A percentile compares a stretch with the other conserved stretches of the same genome.
phyloP scores from a whole-genome alignment of 1,140 invertebrate species.

The Rhynchophorus ferrugineus region DNA sequence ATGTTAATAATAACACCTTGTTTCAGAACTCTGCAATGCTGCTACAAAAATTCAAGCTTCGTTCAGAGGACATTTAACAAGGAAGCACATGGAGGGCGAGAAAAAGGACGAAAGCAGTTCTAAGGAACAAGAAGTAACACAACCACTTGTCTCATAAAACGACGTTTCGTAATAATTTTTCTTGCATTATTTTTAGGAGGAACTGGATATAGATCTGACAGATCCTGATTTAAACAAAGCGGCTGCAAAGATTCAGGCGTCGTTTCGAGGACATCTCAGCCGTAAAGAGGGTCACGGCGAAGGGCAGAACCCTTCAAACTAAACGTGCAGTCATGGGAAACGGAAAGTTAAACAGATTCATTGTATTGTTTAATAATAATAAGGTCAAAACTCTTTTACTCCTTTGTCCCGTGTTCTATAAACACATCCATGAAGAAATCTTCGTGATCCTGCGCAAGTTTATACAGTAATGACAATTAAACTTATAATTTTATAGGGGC shows the following conservation, averaged over 20 bases:
- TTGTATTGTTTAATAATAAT: conserved; percentile 12
- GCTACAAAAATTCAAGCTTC: conserved; percentile 90
- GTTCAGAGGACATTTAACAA: conserved; percentile 82
- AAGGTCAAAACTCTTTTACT: conserved; percentile 7
- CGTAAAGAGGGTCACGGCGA: conserved; percentile 58
- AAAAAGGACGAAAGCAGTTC: conserved; percentile 45
- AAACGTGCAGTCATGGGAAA: background rate
- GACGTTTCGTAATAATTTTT: background rate
- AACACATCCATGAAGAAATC: conserved; percentile 5
- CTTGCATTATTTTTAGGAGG: conserved; percentile 49
- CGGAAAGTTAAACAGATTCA: conserved; percentile 4
- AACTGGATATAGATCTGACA: conserved; percentile 70
- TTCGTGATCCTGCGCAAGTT: conserved; percentile 11
- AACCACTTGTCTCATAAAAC: too few relatives aligned
- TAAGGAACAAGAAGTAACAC: conserved; percentile 15
- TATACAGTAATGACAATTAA: background rate
- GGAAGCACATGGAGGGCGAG: conserved; percentile 54
- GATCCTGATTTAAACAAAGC: conserved; percentile 86
- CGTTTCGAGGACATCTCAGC: conserved; percentile 83
- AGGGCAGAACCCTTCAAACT: conserved; percentile 5
- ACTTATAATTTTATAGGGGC: conserved; percentile 9
- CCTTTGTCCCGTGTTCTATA: conserved; percentile 11
- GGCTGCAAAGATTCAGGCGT: conserved; percentile 87
- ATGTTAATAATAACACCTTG: too few relatives aligned
- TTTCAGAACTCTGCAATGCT: conserved; percentile 73